These are phyloP conservation scores for Uria aalge DNA, from an alignment of 2,113 vertebrate genomes.

Conservation along the genomic window DNA sequence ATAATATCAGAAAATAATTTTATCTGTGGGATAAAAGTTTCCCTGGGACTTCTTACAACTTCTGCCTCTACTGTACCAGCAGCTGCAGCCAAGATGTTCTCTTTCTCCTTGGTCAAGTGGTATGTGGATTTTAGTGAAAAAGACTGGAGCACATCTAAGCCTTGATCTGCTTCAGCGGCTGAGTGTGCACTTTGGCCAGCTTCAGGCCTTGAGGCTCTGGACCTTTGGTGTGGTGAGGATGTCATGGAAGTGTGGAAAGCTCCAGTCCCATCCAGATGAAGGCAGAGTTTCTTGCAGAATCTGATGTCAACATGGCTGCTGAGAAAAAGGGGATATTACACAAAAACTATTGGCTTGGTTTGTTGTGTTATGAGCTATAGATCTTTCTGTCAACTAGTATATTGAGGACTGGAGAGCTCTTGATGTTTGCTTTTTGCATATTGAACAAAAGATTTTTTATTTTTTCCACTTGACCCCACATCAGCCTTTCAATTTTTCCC, in stretches of 20 bases:
- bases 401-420: not conserved
- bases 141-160: no score
- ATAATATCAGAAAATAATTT: not conserved
- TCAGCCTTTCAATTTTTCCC: not conserved
- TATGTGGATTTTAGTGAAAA: not conserved
- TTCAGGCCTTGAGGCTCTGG: not conserved
- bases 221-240: not conserved
- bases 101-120: not conserved
- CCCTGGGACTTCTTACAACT: not conserved
- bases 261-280: not conserved
- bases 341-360: not conserved
- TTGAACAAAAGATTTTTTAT: not conserved
- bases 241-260: not conserved
- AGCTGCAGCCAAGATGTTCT: not conserved
- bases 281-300: not conserved
- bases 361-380: not conserved
- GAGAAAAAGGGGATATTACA: not conserved
- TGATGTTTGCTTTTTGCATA: not conserved
- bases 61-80: not conserved
- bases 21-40: not conserved
- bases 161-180: not conserved
- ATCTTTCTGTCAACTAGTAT: not conserved
- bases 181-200: accelerated
- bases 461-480: not conserved
- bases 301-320: not conserved